Conservation (phyloP, 1,140 invertebrate species). For the Zophobas morio region DNA sequence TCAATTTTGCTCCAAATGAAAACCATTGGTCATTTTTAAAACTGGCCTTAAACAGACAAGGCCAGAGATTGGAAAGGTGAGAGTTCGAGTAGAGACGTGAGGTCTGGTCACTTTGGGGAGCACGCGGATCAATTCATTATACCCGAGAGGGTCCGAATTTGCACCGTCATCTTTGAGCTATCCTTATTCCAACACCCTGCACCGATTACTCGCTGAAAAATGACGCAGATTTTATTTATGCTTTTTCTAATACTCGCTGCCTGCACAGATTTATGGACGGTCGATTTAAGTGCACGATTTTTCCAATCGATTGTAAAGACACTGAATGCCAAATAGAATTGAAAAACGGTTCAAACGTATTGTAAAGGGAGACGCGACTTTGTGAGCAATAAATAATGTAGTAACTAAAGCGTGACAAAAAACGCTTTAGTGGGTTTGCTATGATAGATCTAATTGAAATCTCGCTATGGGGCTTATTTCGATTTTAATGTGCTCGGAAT, state of each 20-base stretch:
- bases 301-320: neutral
- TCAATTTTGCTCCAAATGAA: too few species aligned
- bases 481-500: too few species aligned
- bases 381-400: neutral
- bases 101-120: constrained; percentile 56
- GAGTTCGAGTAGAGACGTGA: constrained; percentile 54
- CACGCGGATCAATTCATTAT: constrained; percentile 63
- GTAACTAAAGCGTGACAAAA: constrained; percentile 7
- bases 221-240: constrained; percentile 49
- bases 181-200: constrained; percentile 49
- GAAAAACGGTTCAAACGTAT: neutral
- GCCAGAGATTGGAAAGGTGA: constrained; percentile 55
- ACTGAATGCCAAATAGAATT: too few species aligned
- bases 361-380: neutral
- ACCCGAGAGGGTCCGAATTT: constrained; percentile 61
- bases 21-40: neutral
- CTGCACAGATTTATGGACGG: constrained; percentile 17
- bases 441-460: constrained; percentile 25
- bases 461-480: constrained; percentile 19
- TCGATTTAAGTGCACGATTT: constrained; percentile 7
- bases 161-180: constrained; percentile 60
- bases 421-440: neutral
- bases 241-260: neutral
- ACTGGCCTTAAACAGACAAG: constrained; percentile 17
- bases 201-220: constrained; percentile 57